A percentile compares a stretch with the other conserved stretches of the same genome.
Conservation (phyloP, 2,113 vertebrate genomes). For the Phycodurus eques region DNA sequence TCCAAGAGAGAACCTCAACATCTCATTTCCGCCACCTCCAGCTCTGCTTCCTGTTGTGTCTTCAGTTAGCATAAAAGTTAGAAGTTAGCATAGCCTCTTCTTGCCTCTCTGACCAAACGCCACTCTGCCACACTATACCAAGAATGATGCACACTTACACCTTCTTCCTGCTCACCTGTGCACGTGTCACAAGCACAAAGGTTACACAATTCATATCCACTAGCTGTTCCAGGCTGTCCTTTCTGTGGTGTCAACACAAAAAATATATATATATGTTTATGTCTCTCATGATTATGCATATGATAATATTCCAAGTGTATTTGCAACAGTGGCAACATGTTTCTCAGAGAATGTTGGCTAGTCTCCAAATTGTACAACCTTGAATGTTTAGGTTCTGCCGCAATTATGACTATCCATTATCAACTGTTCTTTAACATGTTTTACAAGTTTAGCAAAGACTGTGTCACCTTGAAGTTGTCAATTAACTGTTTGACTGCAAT, state of each 20-base stretch:
- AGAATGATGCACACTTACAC: too few relatives aligned
- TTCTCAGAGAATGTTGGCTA: not conserved
- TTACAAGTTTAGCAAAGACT: conserved; percentile 9
- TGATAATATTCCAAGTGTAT: not conserved
- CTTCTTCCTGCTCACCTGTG: too few relatives aligned
- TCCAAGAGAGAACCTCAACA: too few relatives aligned
- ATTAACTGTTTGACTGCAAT: conserved; percentile 26
- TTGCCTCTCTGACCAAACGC: too few relatives aligned
- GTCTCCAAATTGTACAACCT: not conserved
- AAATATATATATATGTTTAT: not conserved
- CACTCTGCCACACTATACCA: too few relatives aligned
- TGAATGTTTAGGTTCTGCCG: not conserved
- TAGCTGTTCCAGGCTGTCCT: not conserved
- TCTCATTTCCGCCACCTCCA: too few relatives aligned
- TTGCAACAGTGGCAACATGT: not conserved
- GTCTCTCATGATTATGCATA: not conserved
- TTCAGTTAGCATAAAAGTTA: too few relatives aligned
- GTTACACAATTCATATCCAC: not conserved
- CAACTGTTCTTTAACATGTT: conserved; percentile 9
- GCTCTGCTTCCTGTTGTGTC: too few relatives aligned
- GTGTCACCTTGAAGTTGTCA: conserved; percentile 20
- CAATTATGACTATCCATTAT: not conserved
- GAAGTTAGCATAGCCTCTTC: too few relatives aligned
- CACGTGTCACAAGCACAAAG: not conserved
- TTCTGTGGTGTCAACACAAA: not conserved